Evolutionary conservation across 2,797 vertebrate species (phyloP).

Genomic region (Heteromormyrus szaboi): DNA sequence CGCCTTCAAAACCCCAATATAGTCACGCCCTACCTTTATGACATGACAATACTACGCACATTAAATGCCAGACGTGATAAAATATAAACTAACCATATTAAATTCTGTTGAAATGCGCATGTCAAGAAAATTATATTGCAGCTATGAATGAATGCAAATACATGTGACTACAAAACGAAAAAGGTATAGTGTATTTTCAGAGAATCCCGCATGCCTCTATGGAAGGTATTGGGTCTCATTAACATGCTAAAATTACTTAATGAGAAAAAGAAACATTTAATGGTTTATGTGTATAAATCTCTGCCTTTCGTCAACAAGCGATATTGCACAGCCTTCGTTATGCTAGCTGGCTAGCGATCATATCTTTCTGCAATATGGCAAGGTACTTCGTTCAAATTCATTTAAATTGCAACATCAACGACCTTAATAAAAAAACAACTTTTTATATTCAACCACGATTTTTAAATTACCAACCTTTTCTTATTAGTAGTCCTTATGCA

Average conservation of each 20-base stretch:
- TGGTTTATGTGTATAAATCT: neutral
- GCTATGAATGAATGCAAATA: neutral
- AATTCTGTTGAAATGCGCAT: neutral
- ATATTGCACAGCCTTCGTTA: neutral
- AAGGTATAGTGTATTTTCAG: neutral
- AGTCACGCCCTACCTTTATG: neutral
- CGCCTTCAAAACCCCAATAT: neutral
- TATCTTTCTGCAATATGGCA: neutral
- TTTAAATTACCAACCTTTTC: neutral
- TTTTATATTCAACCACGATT: neutral
- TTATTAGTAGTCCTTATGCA: neutral
- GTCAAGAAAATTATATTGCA: neutral
- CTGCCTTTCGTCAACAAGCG: neutral
- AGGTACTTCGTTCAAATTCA: neutral
- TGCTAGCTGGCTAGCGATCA: neutral
- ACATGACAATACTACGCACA: neutral
- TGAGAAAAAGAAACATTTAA: neutral
- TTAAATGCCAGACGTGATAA: neutral
- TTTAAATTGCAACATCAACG: neutral
- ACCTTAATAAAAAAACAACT: neutral
- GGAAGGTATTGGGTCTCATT: neutral
- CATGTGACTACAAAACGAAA: neutral
- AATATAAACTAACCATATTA: neutral
- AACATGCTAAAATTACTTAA: neutral
- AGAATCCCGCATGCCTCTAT: neutral